These are phyloP conservation scores for Lepidothrix coronata DNA, from an alignment of 2,113 vertebrate genomes.

Conservation along the genomic window DNA sequence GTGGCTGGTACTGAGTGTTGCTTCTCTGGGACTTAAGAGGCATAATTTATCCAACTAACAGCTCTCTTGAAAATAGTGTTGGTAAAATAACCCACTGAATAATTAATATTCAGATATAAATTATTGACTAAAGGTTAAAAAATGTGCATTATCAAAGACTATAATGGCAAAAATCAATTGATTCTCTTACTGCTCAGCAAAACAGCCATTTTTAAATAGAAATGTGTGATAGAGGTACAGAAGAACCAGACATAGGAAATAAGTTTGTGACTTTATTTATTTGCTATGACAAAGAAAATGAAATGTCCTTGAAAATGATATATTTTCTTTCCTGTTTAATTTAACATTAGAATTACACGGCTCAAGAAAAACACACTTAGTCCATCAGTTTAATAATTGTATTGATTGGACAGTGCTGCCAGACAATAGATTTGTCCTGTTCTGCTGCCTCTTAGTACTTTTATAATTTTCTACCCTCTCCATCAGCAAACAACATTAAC, in stretches of 20 bases:
- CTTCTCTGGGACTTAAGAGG: background rate
- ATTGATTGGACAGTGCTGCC: background rate
- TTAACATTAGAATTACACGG: background rate
- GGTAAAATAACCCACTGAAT: background rate
- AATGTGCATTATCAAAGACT: background rate
- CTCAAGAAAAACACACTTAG: background rate
- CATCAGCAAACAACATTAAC: background rate
- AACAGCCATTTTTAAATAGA: background rate
- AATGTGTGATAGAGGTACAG: background rate
- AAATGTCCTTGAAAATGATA: background rate
- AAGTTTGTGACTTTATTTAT: background rate
- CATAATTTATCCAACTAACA: background rate
- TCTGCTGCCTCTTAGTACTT: background rate
- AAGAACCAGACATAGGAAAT: background rate
- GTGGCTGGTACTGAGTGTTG: background rate
- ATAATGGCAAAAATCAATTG: background rate
- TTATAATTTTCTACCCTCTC: background rate
- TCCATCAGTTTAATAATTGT: background rate
- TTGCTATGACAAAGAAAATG: conserved; percentile 21
- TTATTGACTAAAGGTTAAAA: background rate
- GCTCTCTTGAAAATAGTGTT: background rate
- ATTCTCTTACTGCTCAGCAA: background rate
- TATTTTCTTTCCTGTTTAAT: background rate
- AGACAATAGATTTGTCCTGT: background rate
- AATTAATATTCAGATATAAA: conserved; percentile 2